Base-by-base conservation (phyloP, 2,797 vertebrate genomes). In the Fringilla coelebs region DNA sequence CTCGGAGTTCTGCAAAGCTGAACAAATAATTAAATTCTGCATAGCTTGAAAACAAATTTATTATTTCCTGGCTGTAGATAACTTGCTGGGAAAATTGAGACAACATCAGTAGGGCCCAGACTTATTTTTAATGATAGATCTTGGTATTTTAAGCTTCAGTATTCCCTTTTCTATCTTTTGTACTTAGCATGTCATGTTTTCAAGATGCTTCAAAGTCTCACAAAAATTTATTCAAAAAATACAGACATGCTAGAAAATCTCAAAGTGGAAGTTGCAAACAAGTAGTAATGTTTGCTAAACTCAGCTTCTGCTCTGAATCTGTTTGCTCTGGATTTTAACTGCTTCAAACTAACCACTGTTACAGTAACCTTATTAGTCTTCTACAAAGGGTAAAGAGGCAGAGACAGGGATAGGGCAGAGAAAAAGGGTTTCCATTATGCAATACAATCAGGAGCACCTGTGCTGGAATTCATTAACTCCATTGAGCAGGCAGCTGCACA, bases 401-500 rank as follows among this genome's bases (percentile, higher is more conserved):
- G 63, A 83, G 75, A 54, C 32, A 65, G 20, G 25, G 34, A 61
- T 16, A 19, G 60, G 16, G 57, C 25, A 54, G 83, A 80, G 31
- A 54, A 52, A 79, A 67, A 65, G 11, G 5, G 10, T 40, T 76
- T 90, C 17, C 4, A 74, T 94, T 81, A 52, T 46, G 17, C 52
- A 78, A 57, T 87, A 71, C 34, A 84, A 88, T 81, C 45, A 80
- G 63, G 41, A 91, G 26, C 61, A 96, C 73, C 89, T 83, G 41
- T 81, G 45, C 41, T 82, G 55, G 68, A 87, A 96, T 95, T 79
- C 49, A 89, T 90, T 93, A 41, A 65, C 52, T 92, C 62, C 17
- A 71, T 32, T 93, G 88, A 89, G 54, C 34, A 87, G 88, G 70
- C 58, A 89, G 62, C 48, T 96, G 85, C 75, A 43, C 71, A 78